phyloP scores from a whole-genome alignment of 2,888 invertebrate genomes.

The Thera obeliscata region DNA sequence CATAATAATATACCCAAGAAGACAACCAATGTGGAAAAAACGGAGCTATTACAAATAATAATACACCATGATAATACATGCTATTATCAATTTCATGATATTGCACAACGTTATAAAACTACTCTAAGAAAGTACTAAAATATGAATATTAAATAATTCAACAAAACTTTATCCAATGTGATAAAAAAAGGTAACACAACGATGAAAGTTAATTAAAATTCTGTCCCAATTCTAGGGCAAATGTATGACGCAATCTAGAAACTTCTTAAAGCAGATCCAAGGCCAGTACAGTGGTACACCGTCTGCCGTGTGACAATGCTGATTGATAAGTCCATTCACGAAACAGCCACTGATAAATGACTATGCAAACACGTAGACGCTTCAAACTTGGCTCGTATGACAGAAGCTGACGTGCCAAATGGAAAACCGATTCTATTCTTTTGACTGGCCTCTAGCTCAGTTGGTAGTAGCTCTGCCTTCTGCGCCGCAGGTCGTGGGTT shows the following conservation, averaged over 20 bases:
- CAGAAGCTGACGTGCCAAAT: not conserved
- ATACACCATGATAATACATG: not conserved
- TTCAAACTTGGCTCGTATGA: conserved; percentile 12
- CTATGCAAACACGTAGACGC: conserved; percentile 12
- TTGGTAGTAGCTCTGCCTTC: too few species aligned
- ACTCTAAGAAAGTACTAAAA: not conserved
- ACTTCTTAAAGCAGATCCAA: conserved; percentile 24
- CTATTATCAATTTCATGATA: conserved; percentile 4
- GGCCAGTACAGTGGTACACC: conserved; percentile 16
- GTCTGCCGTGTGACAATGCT: conserved; percentile 26
- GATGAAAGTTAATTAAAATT: conserved; percentile 9
- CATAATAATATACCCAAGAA: not conserved
- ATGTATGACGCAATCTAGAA: conserved; percentile 28
- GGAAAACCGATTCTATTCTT: not conserved
- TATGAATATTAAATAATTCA: not conserved
- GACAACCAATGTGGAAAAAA: not conserved
- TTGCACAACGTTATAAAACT: conserved; percentile 22
- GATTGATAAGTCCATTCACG: conserved; percentile 31
- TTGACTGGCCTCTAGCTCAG: too few species aligned
- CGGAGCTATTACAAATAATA: not conserved
- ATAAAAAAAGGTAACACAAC: conserved; percentile 23
- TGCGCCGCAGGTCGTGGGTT: too few species aligned
- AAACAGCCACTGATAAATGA: conserved; percentile 24
- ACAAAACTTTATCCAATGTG: not conserved
- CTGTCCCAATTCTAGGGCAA: conserved; percentile 22